Percentiles rank a stretch among this genome's conserved stretches.
phyloP scores from a whole-genome alignment of 2,888 invertebrate genomes.

The Rhynchonema sp. region DNA sequence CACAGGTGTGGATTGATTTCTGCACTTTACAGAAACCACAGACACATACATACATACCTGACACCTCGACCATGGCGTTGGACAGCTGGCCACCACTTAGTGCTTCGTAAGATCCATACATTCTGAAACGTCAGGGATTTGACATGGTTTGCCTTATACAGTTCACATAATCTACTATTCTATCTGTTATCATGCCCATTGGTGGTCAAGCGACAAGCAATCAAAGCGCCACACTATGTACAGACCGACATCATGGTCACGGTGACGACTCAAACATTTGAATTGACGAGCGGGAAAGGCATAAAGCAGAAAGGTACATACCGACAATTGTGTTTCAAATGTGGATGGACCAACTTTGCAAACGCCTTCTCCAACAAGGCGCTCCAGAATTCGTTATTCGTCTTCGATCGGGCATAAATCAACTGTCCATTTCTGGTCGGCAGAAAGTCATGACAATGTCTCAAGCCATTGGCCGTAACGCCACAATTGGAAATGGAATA shows the following conservation, averaged over 20 bases:
- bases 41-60: no score
- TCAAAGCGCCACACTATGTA: no score
- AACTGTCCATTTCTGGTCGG: constrained; percentile 38
- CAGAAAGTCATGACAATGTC: constrained; percentile 39
- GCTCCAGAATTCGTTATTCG: constrained; percentile 43
- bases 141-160: no score
- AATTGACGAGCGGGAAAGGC: no score
- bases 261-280: no score
- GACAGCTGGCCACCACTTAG: constrained; percentile 42
- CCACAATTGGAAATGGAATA: constrained; percentile 40
- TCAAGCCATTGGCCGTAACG: constrained; percentile 43
- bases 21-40: no score
- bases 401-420: constrained; percentile 39
- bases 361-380: constrained; percentile 46
- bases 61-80: constrained; percentile 40
- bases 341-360: constrained; percentile 37
- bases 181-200: no score
- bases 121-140: constrained; percentile 19
- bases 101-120: constrained; percentile 42
- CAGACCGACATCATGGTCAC: no score
- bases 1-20: no score
- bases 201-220: no score
- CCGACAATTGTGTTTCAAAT: not conserved
- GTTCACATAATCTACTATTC: no score
- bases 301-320: no score